phyloP scores from a whole-genome alignment of 2,888 invertebrate genomes.

The Macrosiphum euphorbiae region DNA sequence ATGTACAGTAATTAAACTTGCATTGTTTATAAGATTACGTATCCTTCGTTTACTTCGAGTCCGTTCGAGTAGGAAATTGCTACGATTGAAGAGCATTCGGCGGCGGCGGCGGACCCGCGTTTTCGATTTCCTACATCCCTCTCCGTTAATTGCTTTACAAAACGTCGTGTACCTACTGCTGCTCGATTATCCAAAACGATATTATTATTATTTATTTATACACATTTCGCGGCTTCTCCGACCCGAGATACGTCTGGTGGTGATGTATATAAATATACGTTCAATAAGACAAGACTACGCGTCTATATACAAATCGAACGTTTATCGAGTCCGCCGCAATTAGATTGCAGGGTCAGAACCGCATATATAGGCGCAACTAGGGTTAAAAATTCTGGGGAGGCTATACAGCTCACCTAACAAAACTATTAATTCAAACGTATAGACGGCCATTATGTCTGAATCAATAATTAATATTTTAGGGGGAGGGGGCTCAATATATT shows the following conservation, averaged over 20 bases:
- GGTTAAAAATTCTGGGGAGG: no score
- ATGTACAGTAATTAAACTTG: constrained; percentile 54
- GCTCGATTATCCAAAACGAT: constrained; percentile 1
- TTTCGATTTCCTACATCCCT: constrained; percentile 9
- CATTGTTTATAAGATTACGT: constrained; percentile 57
- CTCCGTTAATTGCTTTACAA: constrained; percentile 1
- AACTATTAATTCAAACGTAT: no score
- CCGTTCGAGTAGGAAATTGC: constrained; percentile 16
- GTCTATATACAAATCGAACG: neutral
- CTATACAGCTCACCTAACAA: no score
- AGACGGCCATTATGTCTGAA: no score
- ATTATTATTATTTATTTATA: constrained; percentile 1
- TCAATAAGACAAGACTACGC: neutral
- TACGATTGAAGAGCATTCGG: neutral
- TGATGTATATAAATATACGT: neutral
- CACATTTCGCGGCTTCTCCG: neutral
- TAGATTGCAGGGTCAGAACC: no score
- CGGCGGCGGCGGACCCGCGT: neutral
- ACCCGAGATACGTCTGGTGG: neutral
- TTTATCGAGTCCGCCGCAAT: neutral
- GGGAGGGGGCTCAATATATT: no score
- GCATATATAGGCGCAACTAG: no score
- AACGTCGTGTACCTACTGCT: neutral
- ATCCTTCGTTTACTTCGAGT: constrained; percentile 24
- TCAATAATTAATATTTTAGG: no score